These are phyloP conservation scores for Dysdera silvatica DNA, from an alignment of 1,140 invertebrate genomes.

Conservation along the genomic window DNA sequence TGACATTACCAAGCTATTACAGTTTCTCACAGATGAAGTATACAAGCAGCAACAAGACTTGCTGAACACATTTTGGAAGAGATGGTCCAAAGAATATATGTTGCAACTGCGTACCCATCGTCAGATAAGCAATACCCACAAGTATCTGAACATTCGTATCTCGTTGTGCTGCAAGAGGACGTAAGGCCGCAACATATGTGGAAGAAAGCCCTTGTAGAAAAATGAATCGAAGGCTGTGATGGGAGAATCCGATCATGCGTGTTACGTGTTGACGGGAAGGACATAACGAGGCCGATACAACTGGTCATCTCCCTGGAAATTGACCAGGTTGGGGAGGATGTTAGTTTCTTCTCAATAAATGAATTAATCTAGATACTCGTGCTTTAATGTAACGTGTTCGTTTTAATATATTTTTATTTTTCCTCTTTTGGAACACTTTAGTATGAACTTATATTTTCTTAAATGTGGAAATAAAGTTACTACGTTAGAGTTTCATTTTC, in stretches of 20 bases:
- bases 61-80: not conserved
- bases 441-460: too few relatives aligned
- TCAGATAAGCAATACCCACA: not conserved
- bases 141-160: not conserved
- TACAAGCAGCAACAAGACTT: not conserved
- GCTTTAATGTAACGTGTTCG: too few relatives aligned
- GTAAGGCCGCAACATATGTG: not conserved
- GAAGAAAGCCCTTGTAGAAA: not conserved
- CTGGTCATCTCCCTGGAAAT: constrained; percentile 4
- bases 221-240: not conserved
- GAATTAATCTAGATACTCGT: too few relatives aligned
- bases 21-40: not conserved
- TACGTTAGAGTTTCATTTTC: too few relatives aligned
- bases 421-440: too few relatives aligned
- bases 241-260: not conserved
- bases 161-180: not conserved
- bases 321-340: constrained; percentile 13
- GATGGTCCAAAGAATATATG: not conserved
- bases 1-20: not conserved
- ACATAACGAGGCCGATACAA: not conserved
- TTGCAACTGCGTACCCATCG: not conserved
- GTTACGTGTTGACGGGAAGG: not conserved
- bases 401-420: too few relatives aligned
- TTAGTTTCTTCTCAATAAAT: too few relatives aligned
- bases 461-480: too few relatives aligned